Percentiles rank a stretch among this genome's conserved stretches.
These are phyloP conservation scores for Microhierax caerulescens DNA, from an alignment of 2,797 vertebrate species.

Conservation along the genomic window DNA sequence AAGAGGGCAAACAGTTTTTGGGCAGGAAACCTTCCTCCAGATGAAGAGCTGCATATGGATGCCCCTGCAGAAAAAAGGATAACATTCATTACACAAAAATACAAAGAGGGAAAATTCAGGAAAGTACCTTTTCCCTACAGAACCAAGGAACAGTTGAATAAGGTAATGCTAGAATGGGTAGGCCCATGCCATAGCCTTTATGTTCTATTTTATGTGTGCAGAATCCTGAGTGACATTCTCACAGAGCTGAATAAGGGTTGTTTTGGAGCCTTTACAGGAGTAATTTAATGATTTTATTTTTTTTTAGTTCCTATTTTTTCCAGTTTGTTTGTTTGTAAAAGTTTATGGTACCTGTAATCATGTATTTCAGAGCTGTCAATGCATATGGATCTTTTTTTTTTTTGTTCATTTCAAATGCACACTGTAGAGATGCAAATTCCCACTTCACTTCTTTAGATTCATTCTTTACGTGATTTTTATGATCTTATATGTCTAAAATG, in stretches of 20 bases:
- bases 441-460: not conserved
- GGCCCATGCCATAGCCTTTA: not conserved
- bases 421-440: not conserved
- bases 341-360: not conserved
- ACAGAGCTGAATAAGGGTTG: not conserved
- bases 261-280: not conserved
- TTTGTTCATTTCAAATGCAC: not conserved
- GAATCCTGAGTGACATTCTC: not conserved
- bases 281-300: not conserved
- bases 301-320: not conserved
- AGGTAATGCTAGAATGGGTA: slow-evolving; percentile 74
- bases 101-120: slow-evolving; percentile 90
- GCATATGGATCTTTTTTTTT: not conserved
- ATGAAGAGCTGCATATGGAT: slow-evolving; percentile 83
- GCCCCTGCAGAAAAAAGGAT: slow-evolving; percentile 84
- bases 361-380: not conserved
- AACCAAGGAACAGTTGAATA: slow-evolving; percentile 86
- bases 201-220: not conserved
- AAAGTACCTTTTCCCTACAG: slow-evolving; percentile 76
- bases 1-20: slow-evolving; percentile 92
- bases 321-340: not conserved
- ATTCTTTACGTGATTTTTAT: not conserved
- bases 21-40: slow-evolving; percentile 86
- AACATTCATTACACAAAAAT: slow-evolving; percentile 89
- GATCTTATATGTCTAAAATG: not conserved